Evolutionary conservation across 2,113 vertebrate species (phyloP).

Genomic region (Sylvilagus bachmani): DNA sequence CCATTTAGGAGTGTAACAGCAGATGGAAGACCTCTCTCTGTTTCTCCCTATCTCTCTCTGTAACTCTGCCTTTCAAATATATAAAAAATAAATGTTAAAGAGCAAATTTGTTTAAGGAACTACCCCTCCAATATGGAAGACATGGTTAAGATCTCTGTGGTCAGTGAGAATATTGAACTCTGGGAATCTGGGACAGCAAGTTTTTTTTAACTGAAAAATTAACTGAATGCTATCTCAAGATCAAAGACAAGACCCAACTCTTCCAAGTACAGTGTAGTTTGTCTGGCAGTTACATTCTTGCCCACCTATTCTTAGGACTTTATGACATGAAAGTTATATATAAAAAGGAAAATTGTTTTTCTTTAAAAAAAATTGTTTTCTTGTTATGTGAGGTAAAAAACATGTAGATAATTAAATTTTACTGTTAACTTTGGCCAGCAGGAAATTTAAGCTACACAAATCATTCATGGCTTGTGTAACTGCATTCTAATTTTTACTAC

Average conservation of each 20-base stretch:
- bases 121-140: background rate
- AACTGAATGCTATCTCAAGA: background rate
- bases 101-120: background rate
- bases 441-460: constrained; percentile 5
- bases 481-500: background rate
- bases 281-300: background rate
- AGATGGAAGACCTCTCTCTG: no score
- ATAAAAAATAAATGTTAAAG: background rate
- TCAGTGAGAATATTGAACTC: background rate
- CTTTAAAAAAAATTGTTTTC: background rate
- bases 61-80: no score
- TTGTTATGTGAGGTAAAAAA: background rate
- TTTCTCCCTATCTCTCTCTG: no score
- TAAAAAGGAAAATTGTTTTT: background rate
- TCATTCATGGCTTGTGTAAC: background rate
- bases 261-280: background rate
- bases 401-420: background rate
- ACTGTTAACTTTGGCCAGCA: background rate
- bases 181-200: background rate
- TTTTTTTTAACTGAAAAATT: background rate
- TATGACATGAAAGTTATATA: background rate
- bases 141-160: background rate
- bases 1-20: no score
- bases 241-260: background rate
- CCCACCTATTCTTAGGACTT: background rate